Evolutionary conservation across 2,888 invertebrate species (phyloP).

Genomic region (Apamea epomidion): DNA sequence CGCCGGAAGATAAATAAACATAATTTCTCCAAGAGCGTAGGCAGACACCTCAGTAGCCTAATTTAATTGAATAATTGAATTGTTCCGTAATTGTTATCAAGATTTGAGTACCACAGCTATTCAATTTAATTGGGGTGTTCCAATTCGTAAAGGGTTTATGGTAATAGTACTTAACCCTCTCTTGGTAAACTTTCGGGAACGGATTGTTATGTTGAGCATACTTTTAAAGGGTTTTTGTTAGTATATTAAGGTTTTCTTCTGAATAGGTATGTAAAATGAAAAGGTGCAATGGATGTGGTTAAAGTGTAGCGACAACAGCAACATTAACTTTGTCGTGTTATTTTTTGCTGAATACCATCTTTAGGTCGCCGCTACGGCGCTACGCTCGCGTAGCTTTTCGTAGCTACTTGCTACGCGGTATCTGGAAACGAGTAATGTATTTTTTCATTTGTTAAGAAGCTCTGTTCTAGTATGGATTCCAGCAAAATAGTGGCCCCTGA

Average conservation of each 20-base stretch:
- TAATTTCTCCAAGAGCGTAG: constrained; percentile 15
- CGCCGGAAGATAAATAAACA: background rate
- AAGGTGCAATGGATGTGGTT: background rate
- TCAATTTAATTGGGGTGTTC: constrained; percentile 45
- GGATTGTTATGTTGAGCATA: constrained; percentile 21
- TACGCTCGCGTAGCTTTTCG: constrained; percentile 19
- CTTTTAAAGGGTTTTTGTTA: background rate
- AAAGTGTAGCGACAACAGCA: background rate
- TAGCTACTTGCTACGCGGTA: constrained; percentile 30
- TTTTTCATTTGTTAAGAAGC: background rate
- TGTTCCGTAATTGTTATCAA: constrained; percentile 53
- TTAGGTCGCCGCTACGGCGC: background rate
- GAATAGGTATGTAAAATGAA: background rate
- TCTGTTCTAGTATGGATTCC: background rate
- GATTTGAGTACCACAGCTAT: constrained; percentile 47
- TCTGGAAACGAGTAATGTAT: background rate
- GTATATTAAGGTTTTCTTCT: background rate
- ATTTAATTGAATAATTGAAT: constrained; percentile 46
- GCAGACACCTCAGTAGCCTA: constrained; percentile 7
- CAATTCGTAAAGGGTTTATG: constrained; percentile 42
- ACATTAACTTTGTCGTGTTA: background rate
- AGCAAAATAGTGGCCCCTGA: background rate
- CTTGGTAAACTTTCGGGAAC: constrained; percentile 20
- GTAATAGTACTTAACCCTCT: constrained; percentile 47
- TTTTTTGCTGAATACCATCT: no score